These are phyloP conservation scores for Bombus turneri DNA, from an alignment of 1,140 invertebrate species.

Conservation along the genomic window DNA sequence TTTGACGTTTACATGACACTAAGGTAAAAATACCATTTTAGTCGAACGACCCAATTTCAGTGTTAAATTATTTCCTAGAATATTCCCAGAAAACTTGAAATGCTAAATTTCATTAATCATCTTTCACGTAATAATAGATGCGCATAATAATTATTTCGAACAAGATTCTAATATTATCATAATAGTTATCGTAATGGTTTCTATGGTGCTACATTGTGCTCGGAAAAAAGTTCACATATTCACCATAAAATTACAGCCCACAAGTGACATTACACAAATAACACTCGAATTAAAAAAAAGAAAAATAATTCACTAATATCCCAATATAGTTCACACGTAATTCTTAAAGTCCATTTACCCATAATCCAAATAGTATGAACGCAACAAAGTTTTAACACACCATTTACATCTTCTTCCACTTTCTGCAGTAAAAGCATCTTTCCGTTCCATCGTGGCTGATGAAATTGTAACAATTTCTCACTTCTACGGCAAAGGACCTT, in stretches of 20 bases:
- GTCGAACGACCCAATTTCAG: not conserved
- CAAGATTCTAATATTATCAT: not conserved
- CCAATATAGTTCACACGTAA: not conserved
- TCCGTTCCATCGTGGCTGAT: not conserved
- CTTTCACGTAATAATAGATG: not conserved
- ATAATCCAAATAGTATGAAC: not conserved
- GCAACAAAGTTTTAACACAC: not conserved
- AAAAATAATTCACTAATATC: not conserved
- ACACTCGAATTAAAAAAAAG: not conserved
- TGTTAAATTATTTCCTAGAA: not conserved
- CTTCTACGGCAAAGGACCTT: not conserved
- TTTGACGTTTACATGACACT: no score
- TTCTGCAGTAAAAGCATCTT: not conserved
- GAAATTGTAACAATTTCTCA: constrained; percentile 11
- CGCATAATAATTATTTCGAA: not conserved
- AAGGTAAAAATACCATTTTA: not conserved
- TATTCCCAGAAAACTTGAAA: not conserved
- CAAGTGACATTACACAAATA: no score
- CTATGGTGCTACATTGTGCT: no score
- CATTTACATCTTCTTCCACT: not conserved
- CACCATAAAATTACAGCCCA: no score
- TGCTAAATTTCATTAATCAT: not conserved
- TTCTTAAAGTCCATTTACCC: not conserved
- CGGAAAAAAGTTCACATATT: no score
- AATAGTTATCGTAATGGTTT: not conserved